Percentiles rank a stretch among this genome's conserved stretches.
Evolutionary conservation across 2,888 invertebrate species (phyloP).

Genomic region (Rosalia funebris): DNA sequence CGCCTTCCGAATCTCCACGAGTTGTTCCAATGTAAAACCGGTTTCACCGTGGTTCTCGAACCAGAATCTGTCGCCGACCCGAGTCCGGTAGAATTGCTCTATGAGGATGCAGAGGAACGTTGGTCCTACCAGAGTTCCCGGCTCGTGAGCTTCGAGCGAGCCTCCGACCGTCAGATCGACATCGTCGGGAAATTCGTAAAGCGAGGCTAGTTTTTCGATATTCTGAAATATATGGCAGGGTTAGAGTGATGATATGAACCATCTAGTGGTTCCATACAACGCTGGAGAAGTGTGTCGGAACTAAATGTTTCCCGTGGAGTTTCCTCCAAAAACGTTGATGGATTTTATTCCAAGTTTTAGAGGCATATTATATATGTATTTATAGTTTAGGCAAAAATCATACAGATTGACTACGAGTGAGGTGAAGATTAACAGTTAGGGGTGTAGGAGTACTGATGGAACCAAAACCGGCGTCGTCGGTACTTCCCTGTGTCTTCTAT

Average conservation of each 20-base stretch:
- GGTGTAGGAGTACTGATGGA: too few species aligned
- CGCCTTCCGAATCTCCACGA: constrained; percentile 79
- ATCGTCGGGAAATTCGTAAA: constrained; percentile 81
- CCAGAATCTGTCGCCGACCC: constrained; percentile 88
- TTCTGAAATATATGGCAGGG: constrained; percentile 66
- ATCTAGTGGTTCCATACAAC: neutral
- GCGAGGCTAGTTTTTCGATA: constrained; percentile 70
- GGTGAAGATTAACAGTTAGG: too few species aligned
- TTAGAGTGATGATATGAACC: neutral
- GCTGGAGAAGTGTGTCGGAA: too few species aligned
- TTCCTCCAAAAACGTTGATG: too few species aligned
- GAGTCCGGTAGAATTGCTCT: constrained; percentile 86
- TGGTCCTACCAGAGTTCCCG: constrained; percentile 83
- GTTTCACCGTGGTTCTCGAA: constrained; percentile 74
- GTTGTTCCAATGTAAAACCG: constrained; percentile 67
- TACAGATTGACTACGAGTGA: too few species aligned
- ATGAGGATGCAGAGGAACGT: constrained; percentile 89
- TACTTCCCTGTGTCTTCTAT: too few species aligned
- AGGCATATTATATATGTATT: too few species aligned
- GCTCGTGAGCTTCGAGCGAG: constrained; percentile 79
- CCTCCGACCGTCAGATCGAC: constrained; percentile 89
- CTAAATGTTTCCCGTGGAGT: too few species aligned
- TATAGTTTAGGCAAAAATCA: too few species aligned
- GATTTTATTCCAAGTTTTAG: too few species aligned
- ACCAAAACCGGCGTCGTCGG: too few species aligned